phyloP scores from a whole-genome alignment of 2,113 vertebrate genomes.

The Alces alces region DNA sequence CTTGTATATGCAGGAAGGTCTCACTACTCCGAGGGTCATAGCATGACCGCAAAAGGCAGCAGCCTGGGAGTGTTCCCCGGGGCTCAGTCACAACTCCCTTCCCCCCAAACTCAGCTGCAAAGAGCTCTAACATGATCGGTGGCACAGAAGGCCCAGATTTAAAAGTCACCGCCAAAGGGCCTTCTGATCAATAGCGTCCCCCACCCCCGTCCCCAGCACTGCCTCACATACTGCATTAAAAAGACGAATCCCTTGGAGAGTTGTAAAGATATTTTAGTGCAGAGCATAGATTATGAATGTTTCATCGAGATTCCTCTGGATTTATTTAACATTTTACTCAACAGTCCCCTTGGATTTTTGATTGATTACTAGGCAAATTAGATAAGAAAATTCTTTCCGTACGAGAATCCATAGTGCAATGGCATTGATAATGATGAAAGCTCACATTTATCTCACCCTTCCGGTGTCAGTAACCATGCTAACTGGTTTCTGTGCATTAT shows the following conservation, averaged over 20 bases:
- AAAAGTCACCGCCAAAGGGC: constrained; percentile 57
- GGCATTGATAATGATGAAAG: not conserved
- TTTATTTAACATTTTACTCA: constrained; percentile 73
- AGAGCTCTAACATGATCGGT: not conserved
- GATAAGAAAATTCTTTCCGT: constrained; percentile 63
- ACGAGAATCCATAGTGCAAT: not conserved
- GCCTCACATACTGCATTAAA: constrained; percentile 49
- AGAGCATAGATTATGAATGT: constrained; percentile 70
- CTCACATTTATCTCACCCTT: not conserved
- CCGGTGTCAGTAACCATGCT: not conserved
- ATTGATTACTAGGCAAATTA: constrained; percentile 75
- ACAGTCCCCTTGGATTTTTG: constrained; percentile 73
- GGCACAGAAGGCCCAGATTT: constrained; percentile 1
- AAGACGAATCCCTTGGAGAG: constrained; percentile 59
- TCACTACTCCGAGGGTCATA: constrained; percentile 15
- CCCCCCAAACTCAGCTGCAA: not conserved
- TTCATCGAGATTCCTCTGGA: constrained; percentile 67
- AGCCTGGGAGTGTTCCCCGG: constrained; percentile 6
- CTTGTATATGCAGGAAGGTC: not conserved
- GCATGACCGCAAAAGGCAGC: not conserved
- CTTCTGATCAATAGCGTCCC: constrained; percentile 41
- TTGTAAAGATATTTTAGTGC: constrained; percentile 62
- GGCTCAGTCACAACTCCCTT: not conserved
- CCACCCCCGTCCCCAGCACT: constrained; percentile 29
- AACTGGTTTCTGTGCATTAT: not conserved